These are phyloP conservation scores for Bujurquina vittata DNA, from an alignment of 2,113 vertebrate genomes.

Conservation along the genomic window DNA sequence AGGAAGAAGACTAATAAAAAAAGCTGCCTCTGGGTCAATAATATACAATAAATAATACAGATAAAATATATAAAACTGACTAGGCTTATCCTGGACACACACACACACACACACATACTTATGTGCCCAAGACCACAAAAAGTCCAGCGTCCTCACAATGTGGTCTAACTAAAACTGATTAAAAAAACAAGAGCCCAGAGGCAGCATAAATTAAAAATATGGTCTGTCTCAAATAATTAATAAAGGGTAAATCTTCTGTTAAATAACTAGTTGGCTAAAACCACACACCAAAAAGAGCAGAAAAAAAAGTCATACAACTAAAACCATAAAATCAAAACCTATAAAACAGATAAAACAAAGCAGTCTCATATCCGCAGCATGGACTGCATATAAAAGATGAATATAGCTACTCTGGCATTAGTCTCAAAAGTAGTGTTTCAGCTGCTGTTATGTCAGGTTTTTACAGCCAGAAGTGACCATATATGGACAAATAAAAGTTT, in stretches of 20 bases:
- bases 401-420: neutral
- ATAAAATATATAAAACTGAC: accelerated
- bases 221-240: neutral
- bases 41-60: neutral
- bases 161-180: neutral
- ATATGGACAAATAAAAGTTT: neutral
- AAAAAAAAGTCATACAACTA: neutral
- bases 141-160: neutral
- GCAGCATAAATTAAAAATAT: no score
- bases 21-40: neutral
- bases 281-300: neutral
- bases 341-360: neutral
- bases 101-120: neutral
- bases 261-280: neutral
- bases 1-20: neutral
- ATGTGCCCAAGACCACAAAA: neutral
- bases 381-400: neutral
- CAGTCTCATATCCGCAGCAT: neutral
- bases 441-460: neutral
- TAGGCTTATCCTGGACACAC: neutral
- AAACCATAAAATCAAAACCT: neutral
- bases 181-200: neutral
- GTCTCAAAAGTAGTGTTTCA: neutral
- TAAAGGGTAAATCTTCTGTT: neutral
- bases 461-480: neutral